Percentiles rank a stretch among this genome's conserved stretches.
Conservation (phyloP, 1,140 invertebrate species). For the Caenorhabditis latens region DNA sequence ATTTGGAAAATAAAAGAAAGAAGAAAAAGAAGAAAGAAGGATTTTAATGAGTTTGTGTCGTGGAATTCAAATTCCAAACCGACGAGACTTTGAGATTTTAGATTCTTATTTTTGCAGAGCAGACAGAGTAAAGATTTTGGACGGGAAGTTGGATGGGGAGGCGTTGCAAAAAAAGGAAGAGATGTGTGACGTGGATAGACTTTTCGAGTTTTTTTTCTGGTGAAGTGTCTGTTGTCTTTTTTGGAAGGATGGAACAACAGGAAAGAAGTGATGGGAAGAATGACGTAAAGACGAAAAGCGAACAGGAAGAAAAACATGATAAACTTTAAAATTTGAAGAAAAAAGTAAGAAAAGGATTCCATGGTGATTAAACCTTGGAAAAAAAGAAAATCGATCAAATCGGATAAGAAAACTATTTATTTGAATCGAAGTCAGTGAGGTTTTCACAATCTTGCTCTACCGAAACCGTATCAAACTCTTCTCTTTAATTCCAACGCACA, state of each 20-base stretch:
- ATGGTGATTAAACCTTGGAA: too few species aligned
- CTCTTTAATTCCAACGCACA: too few species aligned
- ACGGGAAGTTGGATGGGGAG: too few species aligned
- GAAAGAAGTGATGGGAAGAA: not conserved
- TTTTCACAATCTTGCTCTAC: too few species aligned
- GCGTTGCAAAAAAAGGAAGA: not conserved
- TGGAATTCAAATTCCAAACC: not conserved
- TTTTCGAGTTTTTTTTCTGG: not conserved
- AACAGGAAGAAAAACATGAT: not conserved
- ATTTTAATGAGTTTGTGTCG: conserved; percentile 15
- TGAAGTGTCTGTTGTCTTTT: not conserved
- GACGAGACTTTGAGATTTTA: not conserved
- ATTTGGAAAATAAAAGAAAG: not conserved
- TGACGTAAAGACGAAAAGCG: not conserved
- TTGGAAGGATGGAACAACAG: not conserved
- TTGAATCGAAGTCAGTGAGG: too few species aligned
- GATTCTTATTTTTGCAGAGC: not conserved
- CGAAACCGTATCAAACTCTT: too few species aligned
- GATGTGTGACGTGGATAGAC: not conserved
- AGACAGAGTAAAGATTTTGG: too few species aligned
- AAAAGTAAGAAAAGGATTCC: too few species aligned
- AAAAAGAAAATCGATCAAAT: too few species aligned
- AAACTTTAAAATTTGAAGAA: too few species aligned
- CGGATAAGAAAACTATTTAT: too few species aligned
- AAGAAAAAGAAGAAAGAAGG: conserved; percentile 1